Percentiles rank a stretch among this genome's conserved stretches.
Evolutionary conservation across 2,888 invertebrate species (phyloP).

Genomic region (Cepaea hortensis): DNA sequence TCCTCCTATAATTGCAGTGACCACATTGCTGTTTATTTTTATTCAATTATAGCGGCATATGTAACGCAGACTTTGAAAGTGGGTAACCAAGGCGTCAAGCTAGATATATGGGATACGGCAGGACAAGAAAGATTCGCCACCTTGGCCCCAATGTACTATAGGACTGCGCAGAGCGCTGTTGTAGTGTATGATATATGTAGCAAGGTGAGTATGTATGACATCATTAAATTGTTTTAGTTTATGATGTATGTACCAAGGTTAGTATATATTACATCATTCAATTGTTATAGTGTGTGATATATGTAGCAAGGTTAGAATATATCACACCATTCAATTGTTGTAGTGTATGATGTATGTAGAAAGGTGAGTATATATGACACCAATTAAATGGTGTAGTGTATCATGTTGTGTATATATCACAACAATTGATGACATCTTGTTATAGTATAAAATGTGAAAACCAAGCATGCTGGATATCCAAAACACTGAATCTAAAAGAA

Average conservation of each 20-base stretch:
- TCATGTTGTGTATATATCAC: slow-evolving; percentile 13
- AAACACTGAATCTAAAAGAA: too few species aligned
- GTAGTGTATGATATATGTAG: slow-evolving; percentile 42
- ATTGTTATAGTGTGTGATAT: slow-evolving; percentile 36
- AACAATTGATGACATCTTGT: background rate
- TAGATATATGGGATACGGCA: slow-evolving; percentile 46
- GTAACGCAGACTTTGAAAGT: slow-evolving; percentile 33
- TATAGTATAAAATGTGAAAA: background rate
- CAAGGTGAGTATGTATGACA: slow-evolving; percentile 20
- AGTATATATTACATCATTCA: background rate
- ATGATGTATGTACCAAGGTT: background rate
- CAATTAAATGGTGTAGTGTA: slow-evolving; percentile 22
- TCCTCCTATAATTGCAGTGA: too few species aligned
- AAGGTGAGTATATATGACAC: background rate
- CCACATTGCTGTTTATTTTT: too few species aligned
- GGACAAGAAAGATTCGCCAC: slow-evolving; percentile 46
- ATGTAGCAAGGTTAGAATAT: slow-evolving; percentile 30
- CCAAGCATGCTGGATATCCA: too few species aligned
- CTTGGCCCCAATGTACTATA: slow-evolving; percentile 42
- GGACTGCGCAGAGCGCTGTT: slow-evolving; percentile 38
- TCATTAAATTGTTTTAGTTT: background rate
- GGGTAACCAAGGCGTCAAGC: slow-evolving; percentile 33
- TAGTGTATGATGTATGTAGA: background rate
- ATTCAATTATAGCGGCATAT: slow-evolving; percentile 30
- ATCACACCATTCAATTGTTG: background rate